A percentile compares a stretch with the other conserved stretches of the same genome.
Conservation (phyloP, 1,140 invertebrate species). For the Araneus ventricosus region DNA sequence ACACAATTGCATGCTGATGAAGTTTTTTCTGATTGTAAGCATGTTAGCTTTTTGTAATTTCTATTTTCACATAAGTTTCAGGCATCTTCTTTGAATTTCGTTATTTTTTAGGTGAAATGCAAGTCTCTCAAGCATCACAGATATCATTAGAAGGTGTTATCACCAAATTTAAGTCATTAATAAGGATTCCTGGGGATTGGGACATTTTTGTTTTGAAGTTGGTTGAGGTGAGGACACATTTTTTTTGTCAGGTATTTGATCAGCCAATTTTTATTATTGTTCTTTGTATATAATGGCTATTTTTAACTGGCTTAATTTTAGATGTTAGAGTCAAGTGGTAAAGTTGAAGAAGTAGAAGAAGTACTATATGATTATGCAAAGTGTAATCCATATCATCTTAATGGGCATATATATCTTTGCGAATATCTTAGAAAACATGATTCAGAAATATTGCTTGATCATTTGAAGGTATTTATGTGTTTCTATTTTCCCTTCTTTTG, state of each 20-base stretch:
- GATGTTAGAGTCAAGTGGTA: slow-evolving; percentile 40
- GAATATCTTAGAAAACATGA: background rate
- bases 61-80: background rate
- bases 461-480: slow-evolving; percentile 56
- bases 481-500: background rate
- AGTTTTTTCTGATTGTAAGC: background rate
- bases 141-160: background rate
- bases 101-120: background rate
- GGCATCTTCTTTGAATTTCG: background rate
- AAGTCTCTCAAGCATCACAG: slow-evolving; percentile 10
- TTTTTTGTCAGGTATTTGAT: background rate
- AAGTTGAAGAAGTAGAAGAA: slow-evolving; percentile 33
- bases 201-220: slow-evolving; percentile 71
- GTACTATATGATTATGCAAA: slow-evolving; percentile 43
- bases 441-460: background rate
- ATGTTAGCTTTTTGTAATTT: background rate
- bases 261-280: background rate
- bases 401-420: slow-evolving; percentile 65
- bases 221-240: slow-evolving; percentile 31
- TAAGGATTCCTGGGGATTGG: slow-evolving; percentile 55
- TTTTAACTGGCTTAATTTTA: slow-evolving; percentile 1
- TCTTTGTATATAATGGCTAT: background rate
- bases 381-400: slow-evolving; percentile 50
- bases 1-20: background rate
- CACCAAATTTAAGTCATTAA: background rate